A percentile compares a stretch with the other conserved stretches of the same genome.
Conservation (phyloP, 2,888 invertebrate genomes). For the Ethmia dodecea region DNA sequence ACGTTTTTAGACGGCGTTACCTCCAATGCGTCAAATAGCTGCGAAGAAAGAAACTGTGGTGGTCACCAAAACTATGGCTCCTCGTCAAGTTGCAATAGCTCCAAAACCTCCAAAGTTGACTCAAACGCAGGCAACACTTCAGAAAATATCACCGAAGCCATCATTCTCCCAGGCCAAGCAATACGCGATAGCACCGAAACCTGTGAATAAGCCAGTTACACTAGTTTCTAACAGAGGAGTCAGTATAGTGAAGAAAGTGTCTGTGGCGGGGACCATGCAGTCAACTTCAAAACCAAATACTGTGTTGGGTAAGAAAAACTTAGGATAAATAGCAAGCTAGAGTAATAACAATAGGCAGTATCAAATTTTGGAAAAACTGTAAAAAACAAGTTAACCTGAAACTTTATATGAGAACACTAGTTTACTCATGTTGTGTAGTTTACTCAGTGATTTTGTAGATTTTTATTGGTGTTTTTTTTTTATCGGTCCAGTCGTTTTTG, state of each 20-base stretch:
- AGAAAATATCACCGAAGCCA: neutral
- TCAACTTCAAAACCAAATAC: conserved; percentile 37
- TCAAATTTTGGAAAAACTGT: too few relatives aligned
- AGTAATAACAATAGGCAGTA: too few relatives aligned
- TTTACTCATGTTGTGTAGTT: too few relatives aligned
- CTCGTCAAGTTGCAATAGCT: conserved; percentile 70
- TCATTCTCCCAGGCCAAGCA: conserved; percentile 29
- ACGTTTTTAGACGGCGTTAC: conserved; percentile 26
- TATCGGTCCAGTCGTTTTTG: too few relatives aligned
- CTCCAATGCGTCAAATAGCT: conserved; percentile 16
- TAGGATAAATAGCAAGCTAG: too few relatives aligned
- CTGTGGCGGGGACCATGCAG: conserved; percentile 35
- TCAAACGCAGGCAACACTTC: neutral
- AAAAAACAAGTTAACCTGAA: too few relatives aligned
- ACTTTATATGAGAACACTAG: too few relatives aligned
- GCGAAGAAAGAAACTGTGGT: conserved; percentile 31
- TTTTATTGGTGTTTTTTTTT: too few relatives aligned
- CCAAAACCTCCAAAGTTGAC: conserved; percentile 49
- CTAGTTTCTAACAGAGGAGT: conserved; percentile 31
- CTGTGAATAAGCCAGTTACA: conserved; percentile 29
- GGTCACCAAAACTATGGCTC: conserved; percentile 25
- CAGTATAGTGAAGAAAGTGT: conserved; percentile 38
- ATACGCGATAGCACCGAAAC: conserved; percentile 49
- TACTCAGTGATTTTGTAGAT: too few relatives aligned
- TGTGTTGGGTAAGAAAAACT: conserved; percentile 49